These are phyloP conservation scores for Alaudala cheleensis DNA, from an alignment of 2,113 vertebrate species.

Conservation along the genomic window DNA sequence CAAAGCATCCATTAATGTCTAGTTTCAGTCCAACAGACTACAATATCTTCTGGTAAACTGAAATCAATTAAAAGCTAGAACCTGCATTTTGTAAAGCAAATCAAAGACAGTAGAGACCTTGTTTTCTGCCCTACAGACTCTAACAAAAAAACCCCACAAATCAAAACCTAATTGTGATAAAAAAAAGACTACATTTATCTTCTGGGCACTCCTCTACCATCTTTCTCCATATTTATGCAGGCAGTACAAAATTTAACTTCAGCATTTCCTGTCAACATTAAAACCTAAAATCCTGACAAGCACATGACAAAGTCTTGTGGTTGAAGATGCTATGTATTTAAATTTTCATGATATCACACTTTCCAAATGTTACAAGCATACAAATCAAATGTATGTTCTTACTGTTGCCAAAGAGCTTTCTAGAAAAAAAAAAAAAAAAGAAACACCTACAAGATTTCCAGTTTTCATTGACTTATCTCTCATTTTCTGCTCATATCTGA, in stretches of 20 bases:
- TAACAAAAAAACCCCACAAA: not conserved
- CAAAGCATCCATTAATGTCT: not conserved
- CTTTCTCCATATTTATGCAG: constrained; percentile 24
- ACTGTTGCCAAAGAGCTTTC: constrained; percentile 14
- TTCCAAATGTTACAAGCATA: constrained; percentile 56
- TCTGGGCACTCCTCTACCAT: not conserved
- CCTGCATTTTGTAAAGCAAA: not conserved
- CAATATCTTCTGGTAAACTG: not conserved
- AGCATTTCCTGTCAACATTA: constrained; percentile 51
- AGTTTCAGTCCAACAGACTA: not conserved
- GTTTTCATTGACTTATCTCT: not conserved
- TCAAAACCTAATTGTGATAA: not conserved
- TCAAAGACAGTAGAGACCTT: not conserved
- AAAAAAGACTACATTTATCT: not conserved
- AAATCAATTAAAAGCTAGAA: not conserved
- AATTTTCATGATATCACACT: constrained; percentile 57
- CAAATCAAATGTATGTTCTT: constrained; percentile 26
- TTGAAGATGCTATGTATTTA: constrained; percentile 47
- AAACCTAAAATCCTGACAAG: constrained; percentile 46
- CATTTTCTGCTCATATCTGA: not conserved
- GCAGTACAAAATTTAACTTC: constrained; percentile 30
- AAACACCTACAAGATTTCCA: constrained; percentile 1
- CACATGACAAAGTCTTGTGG: constrained; percentile 47
- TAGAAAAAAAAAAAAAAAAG: not conserved
- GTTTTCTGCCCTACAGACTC: not conserved